A percentile compares a stretch with the other conserved stretches of the same genome.
These are phyloP conservation scores for Lordiphosa collinella DNA, from an alignment of 1,140 invertebrate genomes.

Conservation along the genomic window DNA sequence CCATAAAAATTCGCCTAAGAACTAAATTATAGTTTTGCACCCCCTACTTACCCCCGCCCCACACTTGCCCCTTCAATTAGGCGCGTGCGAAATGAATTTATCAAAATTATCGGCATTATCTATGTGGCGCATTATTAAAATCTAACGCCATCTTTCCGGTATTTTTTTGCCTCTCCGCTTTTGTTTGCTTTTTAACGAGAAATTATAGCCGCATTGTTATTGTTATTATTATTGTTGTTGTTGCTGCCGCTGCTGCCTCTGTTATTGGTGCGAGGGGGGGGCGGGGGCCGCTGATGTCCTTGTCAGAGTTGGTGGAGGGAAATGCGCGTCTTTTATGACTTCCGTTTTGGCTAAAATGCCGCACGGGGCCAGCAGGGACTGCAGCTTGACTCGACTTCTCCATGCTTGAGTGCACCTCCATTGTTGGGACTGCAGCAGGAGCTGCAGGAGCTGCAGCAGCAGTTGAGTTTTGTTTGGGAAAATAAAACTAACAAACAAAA, in stretches of 20 bases:
- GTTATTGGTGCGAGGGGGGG: slow-evolving; percentile 31
- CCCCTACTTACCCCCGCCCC: slow-evolving; percentile 32
- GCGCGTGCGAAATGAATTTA: slow-evolving; percentile 63
- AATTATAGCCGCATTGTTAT: slow-evolving; percentile 67
- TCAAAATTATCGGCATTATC: slow-evolving; percentile 74
- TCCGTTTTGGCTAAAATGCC: slow-evolving; percentile 71
- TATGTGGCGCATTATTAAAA: slow-evolving; percentile 45
- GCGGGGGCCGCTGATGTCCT: neutral
- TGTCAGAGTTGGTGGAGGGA: slow-evolving; percentile 14
- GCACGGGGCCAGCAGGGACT: slow-evolving; percentile 33
- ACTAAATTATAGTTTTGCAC: slow-evolving; percentile 21
- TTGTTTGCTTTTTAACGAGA: slow-evolving; percentile 59
- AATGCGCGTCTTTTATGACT: slow-evolving; percentile 74
- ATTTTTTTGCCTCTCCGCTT: slow-evolving; percentile 3
- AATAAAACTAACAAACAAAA: slow-evolving; percentile 61
- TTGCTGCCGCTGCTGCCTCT: slow-evolving; percentile 30
- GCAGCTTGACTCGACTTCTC: slow-evolving; percentile 30
- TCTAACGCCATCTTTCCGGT: slow-evolving; percentile 35
- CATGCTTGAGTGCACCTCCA: slow-evolving; percentile 31
- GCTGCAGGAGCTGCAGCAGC: slow-evolving; percentile 20
- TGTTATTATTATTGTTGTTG: slow-evolving; percentile 52
- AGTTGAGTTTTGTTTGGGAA: slow-evolving; percentile 46
- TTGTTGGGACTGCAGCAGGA: slow-evolving; percentile 1
- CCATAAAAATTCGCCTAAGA: slow-evolving; percentile 52
- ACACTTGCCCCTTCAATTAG: slow-evolving; percentile 43